These are phyloP conservation scores for Galago senegalensis DNA, from an alignment of 2,797 vertebrate species.

Conservation along the genomic window DNA sequence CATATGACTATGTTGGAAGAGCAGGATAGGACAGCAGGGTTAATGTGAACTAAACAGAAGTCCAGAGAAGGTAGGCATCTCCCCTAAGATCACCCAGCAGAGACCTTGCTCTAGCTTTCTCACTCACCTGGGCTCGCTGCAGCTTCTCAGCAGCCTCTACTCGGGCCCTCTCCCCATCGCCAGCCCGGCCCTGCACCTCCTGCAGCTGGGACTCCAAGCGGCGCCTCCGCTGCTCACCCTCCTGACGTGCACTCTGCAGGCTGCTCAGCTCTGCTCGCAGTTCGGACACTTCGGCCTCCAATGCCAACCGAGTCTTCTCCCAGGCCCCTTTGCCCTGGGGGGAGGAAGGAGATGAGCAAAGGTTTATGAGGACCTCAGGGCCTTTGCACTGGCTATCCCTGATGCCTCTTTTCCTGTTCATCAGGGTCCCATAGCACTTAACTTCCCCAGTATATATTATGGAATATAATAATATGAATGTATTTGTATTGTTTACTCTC, in stretches of 20 bases:
- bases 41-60: background rate
- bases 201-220: constrained; percentile 93
- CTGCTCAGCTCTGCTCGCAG: constrained; percentile 91
- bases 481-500: background rate
- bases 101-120: rapidly evolving
- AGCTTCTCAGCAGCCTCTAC: constrained; percentile 92
- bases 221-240: constrained; percentile 94
- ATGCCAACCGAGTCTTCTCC: constrained; percentile 92
- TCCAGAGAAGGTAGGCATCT: background rate
- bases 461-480: no score
- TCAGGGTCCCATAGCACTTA: background rate
- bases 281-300: constrained; percentile 94
- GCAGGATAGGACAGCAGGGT: background rate
- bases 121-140: constrained; percentile 93
- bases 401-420: background rate
- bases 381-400: background rate
- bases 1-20: background rate
- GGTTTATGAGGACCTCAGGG: background rate
- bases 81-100: background rate
- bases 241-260: constrained; percentile 91
- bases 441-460: rapidly evolving
- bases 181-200: constrained; percentile 91
- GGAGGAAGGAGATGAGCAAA: background rate
- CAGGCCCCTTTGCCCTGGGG: constrained; percentile 89
- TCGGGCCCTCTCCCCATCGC: constrained; percentile 92